These are phyloP conservation scores for Fringilla coelebs DNA, from an alignment of 2,797 vertebrate species.

Conservation along the genomic window DNA sequence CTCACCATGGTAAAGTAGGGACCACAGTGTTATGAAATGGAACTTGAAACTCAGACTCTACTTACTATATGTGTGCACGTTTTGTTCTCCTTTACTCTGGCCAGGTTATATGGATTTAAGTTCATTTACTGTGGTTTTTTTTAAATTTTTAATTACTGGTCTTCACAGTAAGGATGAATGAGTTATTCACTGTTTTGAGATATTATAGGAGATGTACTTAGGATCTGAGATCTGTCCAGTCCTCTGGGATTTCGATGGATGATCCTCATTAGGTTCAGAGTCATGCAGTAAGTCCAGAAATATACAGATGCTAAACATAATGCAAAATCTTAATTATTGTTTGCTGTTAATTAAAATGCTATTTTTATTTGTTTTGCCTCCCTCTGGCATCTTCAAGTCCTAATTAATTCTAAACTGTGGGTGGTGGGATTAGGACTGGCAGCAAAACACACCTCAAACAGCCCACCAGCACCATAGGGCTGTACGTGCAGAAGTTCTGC, in stretches of 20 bases:
- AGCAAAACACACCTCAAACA: not conserved
- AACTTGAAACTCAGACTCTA: not conserved
- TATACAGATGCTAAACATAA: constrained; percentile 42
- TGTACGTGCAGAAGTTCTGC: not conserved
- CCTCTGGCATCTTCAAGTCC: constrained; percentile 29
- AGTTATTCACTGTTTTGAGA: not conserved
- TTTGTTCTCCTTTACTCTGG: not conserved
- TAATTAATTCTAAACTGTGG: constrained; percentile 61
- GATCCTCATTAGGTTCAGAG: not conserved
- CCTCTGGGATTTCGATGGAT: not conserved
- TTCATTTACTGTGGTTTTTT: not conserved
- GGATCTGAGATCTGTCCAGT: not conserved
- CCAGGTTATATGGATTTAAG: not conserved
- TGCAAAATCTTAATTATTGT: constrained; percentile 42
- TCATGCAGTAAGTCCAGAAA: constrained; percentile 12
- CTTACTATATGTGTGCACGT: not conserved
- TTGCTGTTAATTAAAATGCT: constrained; percentile 60
- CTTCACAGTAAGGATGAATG: not conserved
- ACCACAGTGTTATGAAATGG: not conserved
- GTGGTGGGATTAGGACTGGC: constrained; percentile 54
- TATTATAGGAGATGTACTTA: not conserved
- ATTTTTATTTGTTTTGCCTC: constrained; percentile 57
- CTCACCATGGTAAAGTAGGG: not conserved
- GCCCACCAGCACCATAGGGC: constrained; percentile 41
- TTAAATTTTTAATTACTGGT: not conserved